These are phyloP conservation scores for Paragorgia papillata DNA, from an alignment of 92 coral and sea anemone species.

Conservation along the genomic window DNA sequence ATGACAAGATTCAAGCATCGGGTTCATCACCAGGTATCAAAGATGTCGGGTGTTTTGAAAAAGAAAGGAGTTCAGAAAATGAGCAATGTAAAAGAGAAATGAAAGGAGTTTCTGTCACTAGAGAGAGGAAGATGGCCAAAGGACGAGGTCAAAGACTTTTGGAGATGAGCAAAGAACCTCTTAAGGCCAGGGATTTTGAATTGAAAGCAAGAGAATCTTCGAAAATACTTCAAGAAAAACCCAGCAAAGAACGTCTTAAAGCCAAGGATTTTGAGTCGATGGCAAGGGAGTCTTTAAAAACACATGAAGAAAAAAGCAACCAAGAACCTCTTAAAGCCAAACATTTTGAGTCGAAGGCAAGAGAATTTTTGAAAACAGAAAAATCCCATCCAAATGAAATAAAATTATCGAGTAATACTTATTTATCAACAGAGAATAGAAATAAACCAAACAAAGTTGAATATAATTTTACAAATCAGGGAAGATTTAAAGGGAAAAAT, in stretches of 20 bases:
- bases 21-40: background rate
- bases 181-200: slow-evolving; percentile 75
- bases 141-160: slow-evolving; percentile 69
- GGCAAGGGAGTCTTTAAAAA: slow-evolving; percentile 36
- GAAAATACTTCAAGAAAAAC: slow-evolving; percentile 47
- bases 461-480: background rate
- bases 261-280: slow-evolving; percentile 74
- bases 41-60: slow-evolving; percentile 58
- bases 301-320: too few species aligned
- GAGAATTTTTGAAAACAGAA: slow-evolving; percentile 8
- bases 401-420: background rate
- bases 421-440: slow-evolving; percentile 49
- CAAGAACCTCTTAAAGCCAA: slow-evolving; percentile 73
- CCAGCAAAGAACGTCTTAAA: slow-evolving; percentile 64
- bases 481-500: slow-evolving; percentile 62
- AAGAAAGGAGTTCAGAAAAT: slow-evolving; percentile 17
- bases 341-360: slow-evolving; percentile 67
- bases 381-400: background rate
- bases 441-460: slow-evolving; percentile 4
- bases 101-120: background rate
- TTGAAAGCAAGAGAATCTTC: slow-evolving; percentile 50
- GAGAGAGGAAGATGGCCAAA: background rate
- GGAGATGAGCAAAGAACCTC: slow-evolving; percentile 72
- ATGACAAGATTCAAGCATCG: slow-evolving; percentile 75
- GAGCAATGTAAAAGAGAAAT: slow-evolving; percentile 30